Percentiles rank a stretch among this genome's conserved stretches.
Conservation (phyloP, 2,888 invertebrate genomes). For the Drosophila prostipennis region DNA sequence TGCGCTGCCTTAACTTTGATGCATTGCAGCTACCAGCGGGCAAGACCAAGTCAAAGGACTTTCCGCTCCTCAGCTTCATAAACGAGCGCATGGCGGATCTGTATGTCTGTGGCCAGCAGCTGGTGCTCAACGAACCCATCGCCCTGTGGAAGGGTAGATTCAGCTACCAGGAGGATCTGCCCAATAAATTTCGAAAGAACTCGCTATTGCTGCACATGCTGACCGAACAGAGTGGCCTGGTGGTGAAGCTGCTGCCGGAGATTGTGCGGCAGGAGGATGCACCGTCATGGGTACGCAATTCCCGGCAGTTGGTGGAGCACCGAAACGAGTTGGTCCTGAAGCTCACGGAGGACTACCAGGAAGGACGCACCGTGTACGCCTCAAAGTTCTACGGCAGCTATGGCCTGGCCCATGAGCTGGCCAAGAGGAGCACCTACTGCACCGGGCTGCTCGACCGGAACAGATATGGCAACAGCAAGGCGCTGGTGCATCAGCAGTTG, state of each 20-base stretch:
- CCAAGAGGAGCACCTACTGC: conserved; percentile 61
- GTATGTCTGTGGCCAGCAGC: conserved; percentile 64
- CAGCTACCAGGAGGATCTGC: conserved; percentile 54
- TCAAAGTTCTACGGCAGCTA: conserved; percentile 74
- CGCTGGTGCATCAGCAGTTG: conserved; percentile 57
- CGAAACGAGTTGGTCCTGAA: conserved; percentile 53
- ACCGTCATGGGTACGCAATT: conserved; percentile 48
- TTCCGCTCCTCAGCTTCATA: conserved; percentile 36
- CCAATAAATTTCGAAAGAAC: conserved; percentile 57
- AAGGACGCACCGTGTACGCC: conserved; percentile 65
- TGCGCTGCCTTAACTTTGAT: conserved; percentile 59
- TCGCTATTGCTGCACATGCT: conserved; percentile 62
- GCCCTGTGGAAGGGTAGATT: conserved; percentile 65
- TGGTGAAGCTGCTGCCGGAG: conserved; percentile 60
- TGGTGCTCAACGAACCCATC: conserved; percentile 70
- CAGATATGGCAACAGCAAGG: conserved; percentile 71
- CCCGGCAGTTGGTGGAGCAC: conserved; percentile 59
- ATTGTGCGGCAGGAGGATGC: conserved; percentile 41
- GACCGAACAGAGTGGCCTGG: conserved; percentile 62
- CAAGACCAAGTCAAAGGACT: conserved; percentile 25
- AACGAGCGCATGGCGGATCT: conserved; percentile 63
- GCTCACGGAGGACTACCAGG: conserved; percentile 50
- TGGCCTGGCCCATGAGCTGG: conserved; percentile 62
- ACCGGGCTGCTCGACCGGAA: conserved; percentile 69
- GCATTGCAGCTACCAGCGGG: conserved; percentile 7